phyloP scores from a whole-genome alignment of 2,888 invertebrate species.

The Caenorhabditis sp. region DNA sequence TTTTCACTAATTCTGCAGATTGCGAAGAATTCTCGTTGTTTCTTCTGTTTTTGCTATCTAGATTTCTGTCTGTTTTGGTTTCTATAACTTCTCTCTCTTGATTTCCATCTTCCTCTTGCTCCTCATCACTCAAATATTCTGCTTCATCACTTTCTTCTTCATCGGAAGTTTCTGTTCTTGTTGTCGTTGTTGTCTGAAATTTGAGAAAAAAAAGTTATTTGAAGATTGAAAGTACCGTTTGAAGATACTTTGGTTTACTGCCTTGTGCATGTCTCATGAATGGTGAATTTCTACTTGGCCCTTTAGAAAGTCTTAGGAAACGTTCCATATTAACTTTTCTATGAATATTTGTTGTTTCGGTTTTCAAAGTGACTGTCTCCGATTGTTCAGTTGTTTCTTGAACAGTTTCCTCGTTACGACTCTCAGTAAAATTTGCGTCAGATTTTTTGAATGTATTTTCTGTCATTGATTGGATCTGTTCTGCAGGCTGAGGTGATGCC shows the following conservation, averaged over 20 bases:
- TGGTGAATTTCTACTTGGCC: constrained; percentile 66
- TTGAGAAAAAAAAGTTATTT: not conserved
- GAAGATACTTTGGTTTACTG: constrained; percentile 59
- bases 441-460: no score
- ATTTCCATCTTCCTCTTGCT: constrained; percentile 43
- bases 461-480: constrained; percentile 15
- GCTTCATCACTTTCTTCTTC: constrained; percentile 46
- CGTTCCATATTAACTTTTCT: constrained; percentile 80
- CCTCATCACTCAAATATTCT: constrained; percentile 22
- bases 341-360: constrained; percentile 8
- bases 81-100: constrained; percentile 34
- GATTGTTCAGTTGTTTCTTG: constrained; percentile 7
- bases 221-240: constrained; percentile 31
- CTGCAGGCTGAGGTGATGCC: constrained; percentile 49
- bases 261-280: constrained; percentile 55
- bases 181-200: constrained; percentile 55
- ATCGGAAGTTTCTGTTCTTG: constrained; percentile 23
- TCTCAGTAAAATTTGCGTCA: no score
- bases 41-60: not conserved
- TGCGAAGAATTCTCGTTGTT: constrained; percentile 36
- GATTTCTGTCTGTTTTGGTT: constrained; percentile 10
- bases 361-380: not conserved
- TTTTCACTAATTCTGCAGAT: constrained; percentile 13
- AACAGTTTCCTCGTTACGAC: constrained; percentile 4
- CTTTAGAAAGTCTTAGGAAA: constrained; percentile 78